phyloP scores from a whole-genome alignment of 2,797 vertebrate genomes.

The Eleutherodactylus coqui region DNA sequence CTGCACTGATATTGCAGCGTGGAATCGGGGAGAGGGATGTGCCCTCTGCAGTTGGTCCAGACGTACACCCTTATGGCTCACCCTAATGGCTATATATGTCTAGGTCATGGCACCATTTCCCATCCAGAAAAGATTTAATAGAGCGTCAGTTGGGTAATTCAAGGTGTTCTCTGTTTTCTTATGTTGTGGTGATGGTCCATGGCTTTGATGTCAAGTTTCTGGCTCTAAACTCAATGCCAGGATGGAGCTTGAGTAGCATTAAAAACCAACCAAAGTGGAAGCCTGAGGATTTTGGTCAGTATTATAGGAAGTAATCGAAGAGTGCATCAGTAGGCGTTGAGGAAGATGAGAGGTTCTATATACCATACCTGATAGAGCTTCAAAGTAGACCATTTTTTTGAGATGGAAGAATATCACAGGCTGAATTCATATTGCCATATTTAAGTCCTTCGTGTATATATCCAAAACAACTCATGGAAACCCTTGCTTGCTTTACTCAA shows the following conservation, averaged over 20 bases:
- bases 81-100: not conserved
- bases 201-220: not conserved
- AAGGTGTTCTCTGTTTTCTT: not conserved
- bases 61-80: too few relatives aligned
- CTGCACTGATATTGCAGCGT: too few relatives aligned
- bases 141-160: not conserved
- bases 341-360: not conserved
- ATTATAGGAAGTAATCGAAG: not conserved
- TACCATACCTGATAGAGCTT: too few relatives aligned
- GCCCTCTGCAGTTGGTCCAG: too few relatives aligned
- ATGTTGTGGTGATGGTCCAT: not conserved
- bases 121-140: too few relatives aligned
- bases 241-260: not conserved
- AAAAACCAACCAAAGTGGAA: not conserved
- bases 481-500: not conserved
- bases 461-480: not conserved
- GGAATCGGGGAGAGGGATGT: too few relatives aligned
- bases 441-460: not conserved
- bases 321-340: not conserved
- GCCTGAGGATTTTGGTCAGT: not conserved
- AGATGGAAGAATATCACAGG: not conserved
- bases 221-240: not conserved
- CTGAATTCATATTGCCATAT: not conserved
- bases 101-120: not conserved
- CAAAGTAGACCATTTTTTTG: not conserved